Evolutionary conservation across 2,888 invertebrate genomes (phyloP).

Genomic region (Lithophane leautieri): DNA sequence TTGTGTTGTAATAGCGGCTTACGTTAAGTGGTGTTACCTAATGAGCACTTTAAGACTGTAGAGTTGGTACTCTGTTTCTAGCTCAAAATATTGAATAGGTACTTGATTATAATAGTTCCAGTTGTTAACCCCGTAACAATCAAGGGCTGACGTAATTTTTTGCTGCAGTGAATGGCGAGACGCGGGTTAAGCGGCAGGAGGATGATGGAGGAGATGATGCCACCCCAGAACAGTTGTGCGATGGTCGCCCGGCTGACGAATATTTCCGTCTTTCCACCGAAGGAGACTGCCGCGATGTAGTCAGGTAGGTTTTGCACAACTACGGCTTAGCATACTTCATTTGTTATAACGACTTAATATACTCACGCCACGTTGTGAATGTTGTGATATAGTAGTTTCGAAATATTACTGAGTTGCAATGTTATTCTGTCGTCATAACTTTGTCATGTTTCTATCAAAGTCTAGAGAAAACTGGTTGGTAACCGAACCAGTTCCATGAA

Average conservation of each 20-base stretch:
- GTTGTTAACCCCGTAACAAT: slow-evolving; percentile 13
- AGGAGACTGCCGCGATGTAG: slow-evolving; percentile 97
- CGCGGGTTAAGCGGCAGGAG: slow-evolving; percentile 92
- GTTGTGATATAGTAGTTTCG: slow-evolving; percentile 56
- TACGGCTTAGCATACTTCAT: slow-evolving; percentile 45
- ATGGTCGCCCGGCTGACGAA: slow-evolving; percentile 96
- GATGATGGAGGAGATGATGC: slow-evolving; percentile 91
- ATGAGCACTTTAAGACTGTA: slow-evolving; percentile 72
- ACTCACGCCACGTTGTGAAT: slow-evolving; percentile 49
- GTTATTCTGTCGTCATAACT: slow-evolving; percentile 69
- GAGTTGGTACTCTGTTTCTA: slow-evolving; percentile 40
- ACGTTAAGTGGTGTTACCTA: slow-evolving; percentile 86
- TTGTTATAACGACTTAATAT: slow-evolving; percentile 47
- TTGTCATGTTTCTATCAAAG: slow-evolving; percentile 70
- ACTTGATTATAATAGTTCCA: slow-evolving; percentile 7
- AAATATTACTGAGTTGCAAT: slow-evolving; percentile 63
- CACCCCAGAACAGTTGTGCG: slow-evolving; percentile 95
- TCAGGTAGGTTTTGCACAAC: slow-evolving; percentile 92
- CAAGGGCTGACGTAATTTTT: slow-evolving; percentile 19
- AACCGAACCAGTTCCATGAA: slow-evolving; percentile 70
- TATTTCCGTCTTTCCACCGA: slow-evolving; percentile 96
- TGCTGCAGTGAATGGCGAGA: slow-evolving; percentile 82
- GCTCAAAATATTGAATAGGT: slow-evolving; percentile 38
- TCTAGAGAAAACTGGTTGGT: slow-evolving; percentile 71
- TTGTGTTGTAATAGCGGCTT: slow-evolving; percentile 86